Evolutionary conservation across 2,888 invertebrate genomes (phyloP).

Genomic region (Cosmopolites sordidus): DNA sequence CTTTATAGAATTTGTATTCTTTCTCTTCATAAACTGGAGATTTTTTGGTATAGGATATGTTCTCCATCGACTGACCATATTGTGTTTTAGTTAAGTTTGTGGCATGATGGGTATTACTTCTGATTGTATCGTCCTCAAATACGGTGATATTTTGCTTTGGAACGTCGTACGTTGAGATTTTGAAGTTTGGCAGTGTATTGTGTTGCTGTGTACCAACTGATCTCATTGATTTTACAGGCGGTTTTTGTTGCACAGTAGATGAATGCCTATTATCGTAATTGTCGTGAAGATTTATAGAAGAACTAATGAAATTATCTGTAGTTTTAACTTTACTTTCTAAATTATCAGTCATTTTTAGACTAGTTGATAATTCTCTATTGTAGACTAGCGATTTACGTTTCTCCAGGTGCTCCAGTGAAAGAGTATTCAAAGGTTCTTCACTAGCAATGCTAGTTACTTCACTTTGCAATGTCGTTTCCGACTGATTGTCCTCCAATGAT

Average conservation of each 20-base stretch:
- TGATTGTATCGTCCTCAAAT: constrained; percentile 48
- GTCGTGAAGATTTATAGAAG: constrained; percentile 20
- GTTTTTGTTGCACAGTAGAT: constrained; percentile 1
- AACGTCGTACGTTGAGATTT: constrained; percentile 48
- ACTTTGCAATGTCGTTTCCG: constrained; percentile 31
- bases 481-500: constrained; percentile 38
- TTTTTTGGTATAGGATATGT: constrained; percentile 33
- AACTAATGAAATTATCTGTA: constrained; percentile 33
- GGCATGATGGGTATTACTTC: constrained; percentile 40
- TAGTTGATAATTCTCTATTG: constrained; percentile 47
- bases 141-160: constrained; percentile 47
- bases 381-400: constrained; percentile 47
- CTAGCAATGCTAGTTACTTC: constrained; percentile 37
- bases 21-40: constrained; percentile 24
- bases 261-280: constrained; percentile 31
- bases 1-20: constrained; percentile 39
- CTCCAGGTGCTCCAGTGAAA: constrained; percentile 46
- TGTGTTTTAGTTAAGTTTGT: constrained; percentile 23
- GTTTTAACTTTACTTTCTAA: constrained; percentile 19
- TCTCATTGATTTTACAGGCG: constrained; percentile 11
- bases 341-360: constrained; percentile 42
- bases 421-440: constrained; percentile 41
- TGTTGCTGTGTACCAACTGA: constrained; percentile 18
- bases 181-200: constrained; percentile 46
- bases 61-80: constrained; percentile 39